Percentiles rank a stretch among this genome's conserved stretches.
Evolutionary conservation across 2,113 vertebrate genomes (phyloP).

Genomic region (Chunga burmeisteri): DNA sequence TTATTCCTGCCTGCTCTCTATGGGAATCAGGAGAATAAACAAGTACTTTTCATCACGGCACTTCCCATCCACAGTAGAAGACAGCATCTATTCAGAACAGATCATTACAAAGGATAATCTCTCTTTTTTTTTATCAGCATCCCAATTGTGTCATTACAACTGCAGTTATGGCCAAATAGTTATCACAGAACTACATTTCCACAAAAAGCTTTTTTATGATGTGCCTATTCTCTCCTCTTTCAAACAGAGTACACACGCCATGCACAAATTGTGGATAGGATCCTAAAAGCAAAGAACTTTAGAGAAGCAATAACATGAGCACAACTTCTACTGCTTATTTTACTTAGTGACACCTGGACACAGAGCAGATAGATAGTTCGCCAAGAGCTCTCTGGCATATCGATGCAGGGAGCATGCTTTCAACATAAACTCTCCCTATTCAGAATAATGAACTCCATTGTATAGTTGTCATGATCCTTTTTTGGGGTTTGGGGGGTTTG

Average conservation of each 20-base stretch:
- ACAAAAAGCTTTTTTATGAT: background rate
- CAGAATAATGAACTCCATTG: background rate
- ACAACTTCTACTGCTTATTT: background rate
- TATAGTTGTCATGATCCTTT: background rate
- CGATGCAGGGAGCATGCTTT: rapidly evolving
- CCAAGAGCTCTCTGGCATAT: background rate
- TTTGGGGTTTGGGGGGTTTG: too few species aligned
- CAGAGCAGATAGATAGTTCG: background rate
- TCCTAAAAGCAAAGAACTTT: background rate
- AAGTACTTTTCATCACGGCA: background rate
- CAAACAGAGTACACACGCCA: background rate
- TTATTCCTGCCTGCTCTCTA: background rate
- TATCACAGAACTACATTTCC: background rate
- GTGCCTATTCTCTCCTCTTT: background rate
- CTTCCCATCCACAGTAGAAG: background rate
- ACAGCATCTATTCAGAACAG: background rate
- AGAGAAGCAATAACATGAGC: background rate
- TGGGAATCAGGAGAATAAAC: background rate
- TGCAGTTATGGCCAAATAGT: background rate
- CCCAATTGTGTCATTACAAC: rapidly evolving
- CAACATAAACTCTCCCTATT: background rate
- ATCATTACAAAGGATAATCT: background rate
- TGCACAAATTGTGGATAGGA: background rate
- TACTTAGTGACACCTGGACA: background rate
- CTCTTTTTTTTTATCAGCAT: background rate